A percentile compares a stretch with the other conserved stretches of the same genome.
These are phyloP conservation scores for Tichodroma muraria DNA, from an alignment of 2,113 vertebrate genomes.

Conservation along the genomic window DNA sequence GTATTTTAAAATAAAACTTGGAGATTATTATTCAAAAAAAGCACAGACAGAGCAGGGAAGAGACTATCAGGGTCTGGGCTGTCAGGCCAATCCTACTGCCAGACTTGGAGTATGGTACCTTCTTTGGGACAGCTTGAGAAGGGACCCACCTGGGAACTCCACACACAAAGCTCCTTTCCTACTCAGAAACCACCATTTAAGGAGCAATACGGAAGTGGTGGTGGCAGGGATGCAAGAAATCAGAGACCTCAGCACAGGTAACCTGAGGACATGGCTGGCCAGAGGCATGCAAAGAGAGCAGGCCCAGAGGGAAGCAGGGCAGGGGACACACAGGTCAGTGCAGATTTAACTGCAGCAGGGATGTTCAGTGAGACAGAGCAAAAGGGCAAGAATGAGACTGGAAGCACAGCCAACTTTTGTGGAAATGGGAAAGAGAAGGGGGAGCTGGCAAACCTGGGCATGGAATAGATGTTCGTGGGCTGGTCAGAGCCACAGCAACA, in stretches of 20 bases:
- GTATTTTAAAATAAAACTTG: not conserved
- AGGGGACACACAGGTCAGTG: not conserved
- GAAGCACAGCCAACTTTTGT: not conserved
- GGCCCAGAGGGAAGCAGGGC: not conserved
- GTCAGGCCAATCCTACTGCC: not conserved
- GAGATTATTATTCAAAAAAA: not conserved
- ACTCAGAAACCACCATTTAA: not conserved
- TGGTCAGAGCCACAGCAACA: not conserved
- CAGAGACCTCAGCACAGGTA: not conserved
- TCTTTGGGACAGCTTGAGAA: not conserved
- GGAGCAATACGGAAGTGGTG: not conserved
- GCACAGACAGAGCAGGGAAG: not conserved
- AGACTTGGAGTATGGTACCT: not conserved
- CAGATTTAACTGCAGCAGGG: not conserved
- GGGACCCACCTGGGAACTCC: not conserved
- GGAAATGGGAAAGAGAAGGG: not conserved
- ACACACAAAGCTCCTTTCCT: not conserved
- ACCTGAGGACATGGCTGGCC: not conserved
- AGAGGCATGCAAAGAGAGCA: not conserved
- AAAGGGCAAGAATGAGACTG: not conserved
- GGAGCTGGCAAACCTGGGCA: not conserved
- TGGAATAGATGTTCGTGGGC: not conserved
- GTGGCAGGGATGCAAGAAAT: not conserved
- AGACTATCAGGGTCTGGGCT: not conserved
- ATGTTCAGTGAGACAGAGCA: not conserved